Percentiles rank a stretch among this genome's conserved stretches.
Conservation (phyloP, 2,113 vertebrate genomes). For the Phylloscopus trochiloides region DNA sequence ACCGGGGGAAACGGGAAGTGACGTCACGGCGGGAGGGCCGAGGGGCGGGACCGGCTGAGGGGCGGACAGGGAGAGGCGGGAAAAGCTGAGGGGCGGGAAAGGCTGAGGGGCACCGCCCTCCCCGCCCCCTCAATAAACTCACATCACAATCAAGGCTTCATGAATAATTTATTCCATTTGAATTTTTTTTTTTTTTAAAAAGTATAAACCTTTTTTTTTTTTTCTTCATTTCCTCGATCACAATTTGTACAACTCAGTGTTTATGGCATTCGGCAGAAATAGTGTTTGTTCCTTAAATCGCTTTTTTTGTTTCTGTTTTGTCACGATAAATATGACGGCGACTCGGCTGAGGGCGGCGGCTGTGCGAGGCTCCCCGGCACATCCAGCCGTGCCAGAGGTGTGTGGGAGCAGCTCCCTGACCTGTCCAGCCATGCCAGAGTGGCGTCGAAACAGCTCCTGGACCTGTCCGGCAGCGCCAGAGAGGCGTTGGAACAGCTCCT, state of each 20-base stretch:
- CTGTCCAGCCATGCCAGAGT: neutral
- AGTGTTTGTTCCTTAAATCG: constrained; percentile 73
- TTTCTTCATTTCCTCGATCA: constrained; percentile 75
- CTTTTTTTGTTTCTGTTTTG: constrained; percentile 5
- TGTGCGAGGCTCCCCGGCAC: neutral
- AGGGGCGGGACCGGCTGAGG: neutral
- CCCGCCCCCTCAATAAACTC: neutral
- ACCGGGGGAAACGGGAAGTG: neutral
- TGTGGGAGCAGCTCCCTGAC: neutral
- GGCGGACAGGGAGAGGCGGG: neutral
- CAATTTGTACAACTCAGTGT: constrained; percentile 81
- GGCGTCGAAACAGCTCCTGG: neutral
- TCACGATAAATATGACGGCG: constrained; percentile 33
- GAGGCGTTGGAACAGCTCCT: neutral
- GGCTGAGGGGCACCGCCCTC: neutral
- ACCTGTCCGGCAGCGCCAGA: neutral
- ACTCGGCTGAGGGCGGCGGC: constrained; percentile 45
- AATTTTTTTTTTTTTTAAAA: constrained; percentile 72
- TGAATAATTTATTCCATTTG: constrained; percentile 81
- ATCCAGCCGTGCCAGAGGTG: neutral
- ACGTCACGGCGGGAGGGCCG: neutral
- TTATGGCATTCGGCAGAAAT: constrained; percentile 77
- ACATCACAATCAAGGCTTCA: constrained; percentile 70
- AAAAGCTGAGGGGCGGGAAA: neutral
- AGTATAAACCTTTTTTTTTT: constrained; percentile 77